Conservation (phyloP, 2,888 invertebrate genomes). For the Pseudolycoriella hygida region DNA sequence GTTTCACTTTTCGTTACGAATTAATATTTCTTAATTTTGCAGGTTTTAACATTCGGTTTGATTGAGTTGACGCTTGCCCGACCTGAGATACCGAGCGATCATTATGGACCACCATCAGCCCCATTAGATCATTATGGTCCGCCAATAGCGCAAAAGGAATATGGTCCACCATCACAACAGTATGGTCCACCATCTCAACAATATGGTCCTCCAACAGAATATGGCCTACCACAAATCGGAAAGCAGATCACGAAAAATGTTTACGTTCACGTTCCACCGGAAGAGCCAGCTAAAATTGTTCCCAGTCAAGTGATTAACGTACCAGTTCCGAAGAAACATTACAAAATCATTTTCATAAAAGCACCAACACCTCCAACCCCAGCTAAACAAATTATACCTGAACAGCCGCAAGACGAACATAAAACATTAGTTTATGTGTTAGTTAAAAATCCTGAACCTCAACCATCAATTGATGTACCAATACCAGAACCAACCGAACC, state of each 20-base stretch:
- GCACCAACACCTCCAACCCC: constrained; percentile 33
- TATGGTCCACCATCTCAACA: not conserved
- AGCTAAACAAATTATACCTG: constrained; percentile 31
- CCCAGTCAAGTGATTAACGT: constrained; percentile 27
- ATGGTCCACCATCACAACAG: not conserved
- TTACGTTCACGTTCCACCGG: constrained; percentile 38
- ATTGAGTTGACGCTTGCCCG: not conserved
- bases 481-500: constrained; percentile 70
- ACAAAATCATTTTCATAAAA: constrained; percentile 40
- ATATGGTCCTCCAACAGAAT: constrained; percentile 19
- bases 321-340: constrained; percentile 33
- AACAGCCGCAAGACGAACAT: constrained; percentile 71
- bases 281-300: constrained; percentile 30
- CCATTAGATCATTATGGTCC: not conserved
- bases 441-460: constrained; percentile 76
- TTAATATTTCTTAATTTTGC: too few species aligned
- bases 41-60: too few species aligned
- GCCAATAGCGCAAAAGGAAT: not conserved
- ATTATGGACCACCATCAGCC: not conserved
- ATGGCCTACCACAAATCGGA: constrained; percentile 24
- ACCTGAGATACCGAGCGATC: not conserved
- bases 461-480: constrained; percentile 60
- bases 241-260: constrained; percentile 28
- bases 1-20: too few species aligned
- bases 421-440: constrained; percentile 77